These are phyloP conservation scores for Microchrysa polita DNA, from an alignment of 2,888 invertebrate species.

Conservation along the genomic window DNA sequence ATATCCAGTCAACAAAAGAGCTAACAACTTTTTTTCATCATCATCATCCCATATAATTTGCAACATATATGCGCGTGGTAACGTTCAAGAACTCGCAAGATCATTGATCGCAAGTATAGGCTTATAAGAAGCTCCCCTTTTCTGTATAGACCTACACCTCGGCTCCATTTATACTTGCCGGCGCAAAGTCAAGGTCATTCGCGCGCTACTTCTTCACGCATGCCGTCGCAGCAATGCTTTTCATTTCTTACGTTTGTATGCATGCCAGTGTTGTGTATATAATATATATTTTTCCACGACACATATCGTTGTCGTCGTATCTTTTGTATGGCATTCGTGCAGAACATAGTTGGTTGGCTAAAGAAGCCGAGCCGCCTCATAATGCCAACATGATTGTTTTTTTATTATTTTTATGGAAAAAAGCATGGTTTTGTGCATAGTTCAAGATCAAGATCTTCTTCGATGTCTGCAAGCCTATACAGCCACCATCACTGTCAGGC, in stretches of 20 bases:
- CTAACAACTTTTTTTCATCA: no score
- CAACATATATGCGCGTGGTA: no score
- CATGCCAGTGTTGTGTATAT: not conserved
- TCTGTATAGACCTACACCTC: no score
- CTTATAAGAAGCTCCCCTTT: not conserved
- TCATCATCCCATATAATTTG: no score
- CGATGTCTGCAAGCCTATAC: not conserved
- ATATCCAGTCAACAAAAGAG: no score
- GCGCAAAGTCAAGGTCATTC: slow-evolving; percentile 39
- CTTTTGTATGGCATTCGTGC: not conserved
- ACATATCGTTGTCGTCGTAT: not conserved
- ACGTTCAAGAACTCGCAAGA: slow-evolving; percentile 10
- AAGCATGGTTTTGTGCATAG: slow-evolving; percentile 11
- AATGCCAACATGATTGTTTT: not conserved
- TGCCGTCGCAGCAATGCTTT: not conserved
- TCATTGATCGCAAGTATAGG: slow-evolving; percentile 23
- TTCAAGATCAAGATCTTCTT: slow-evolving; percentile 14
- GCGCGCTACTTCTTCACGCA: slow-evolving; percentile 31
- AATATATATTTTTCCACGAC: no score
- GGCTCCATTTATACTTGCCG: no score
- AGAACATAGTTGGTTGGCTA: not conserved
- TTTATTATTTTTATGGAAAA: not conserved
- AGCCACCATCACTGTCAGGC: not conserved
- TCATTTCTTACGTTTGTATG: not conserved
- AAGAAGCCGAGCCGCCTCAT: not conserved